phyloP scores from a whole-genome alignment of 2,797 vertebrate genomes.

The Amazona finschi region DNA sequence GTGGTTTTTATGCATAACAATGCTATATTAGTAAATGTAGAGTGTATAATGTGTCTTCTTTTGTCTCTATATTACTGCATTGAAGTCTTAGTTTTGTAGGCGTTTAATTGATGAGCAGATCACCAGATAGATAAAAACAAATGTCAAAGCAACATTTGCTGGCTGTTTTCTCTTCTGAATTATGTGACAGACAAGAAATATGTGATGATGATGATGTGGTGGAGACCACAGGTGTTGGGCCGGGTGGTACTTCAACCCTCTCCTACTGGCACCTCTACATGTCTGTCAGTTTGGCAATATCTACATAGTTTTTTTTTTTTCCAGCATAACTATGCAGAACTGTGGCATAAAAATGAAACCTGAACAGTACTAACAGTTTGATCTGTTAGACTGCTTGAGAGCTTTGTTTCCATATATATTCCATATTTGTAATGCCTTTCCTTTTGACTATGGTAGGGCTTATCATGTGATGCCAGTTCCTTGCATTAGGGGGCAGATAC shows the following conservation, averaged over 20 bases:
- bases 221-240: background rate
- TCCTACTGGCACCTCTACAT: background rate
- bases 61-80: background rate
- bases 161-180: background rate
- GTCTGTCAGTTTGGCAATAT: background rate
- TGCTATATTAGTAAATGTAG: background rate
- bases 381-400: background rate
- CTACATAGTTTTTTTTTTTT: background rate
- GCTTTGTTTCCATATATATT: background rate
- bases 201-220: background rate
- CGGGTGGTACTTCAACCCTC: background rate
- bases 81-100: background rate
- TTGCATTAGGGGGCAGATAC: background rate
- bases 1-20: background rate
- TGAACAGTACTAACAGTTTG: background rate
- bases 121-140: background rate
- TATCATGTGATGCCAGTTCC: background rate
- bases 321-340: background rate
- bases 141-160: background rate
- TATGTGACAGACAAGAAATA: background rate
- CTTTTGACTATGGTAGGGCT: background rate
- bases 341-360: background rate
- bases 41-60: background rate
- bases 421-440: background rate
- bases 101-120: background rate